Conservation (phyloP, 2,797 vertebrate species). For the Pteronotus mesoamericanus region DNA sequence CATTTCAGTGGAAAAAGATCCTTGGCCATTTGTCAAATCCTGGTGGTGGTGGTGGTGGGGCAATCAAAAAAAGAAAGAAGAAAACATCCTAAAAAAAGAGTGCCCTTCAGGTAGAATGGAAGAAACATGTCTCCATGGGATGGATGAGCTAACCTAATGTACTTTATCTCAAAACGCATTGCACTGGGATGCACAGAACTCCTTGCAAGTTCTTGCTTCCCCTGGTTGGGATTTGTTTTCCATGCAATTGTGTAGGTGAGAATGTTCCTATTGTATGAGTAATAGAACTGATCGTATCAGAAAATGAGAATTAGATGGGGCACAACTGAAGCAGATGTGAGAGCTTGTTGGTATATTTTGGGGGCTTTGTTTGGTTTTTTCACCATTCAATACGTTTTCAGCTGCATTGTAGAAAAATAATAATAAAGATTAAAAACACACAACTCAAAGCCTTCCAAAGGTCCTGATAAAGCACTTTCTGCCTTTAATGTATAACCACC, state of each 20-base stretch:
- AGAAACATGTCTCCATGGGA: neutral
- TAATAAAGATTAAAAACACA: conserved; percentile 5
- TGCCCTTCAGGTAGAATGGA: neutral
- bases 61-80: neutral
- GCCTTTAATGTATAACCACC: neutral
- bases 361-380: conserved; percentile 17
- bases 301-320: conserved; percentile 51
- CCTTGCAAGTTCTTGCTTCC: neutral
- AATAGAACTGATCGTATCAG: conserved; percentile 60
- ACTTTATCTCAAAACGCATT: neutral
- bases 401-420: neutral
- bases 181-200: neutral
- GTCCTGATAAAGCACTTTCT: neutral
- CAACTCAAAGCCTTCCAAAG: neutral
- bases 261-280: conserved; percentile 24
- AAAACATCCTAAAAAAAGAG: neutral
- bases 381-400: neutral
- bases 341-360: neutral
- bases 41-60: neutral
- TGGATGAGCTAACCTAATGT: neutral
- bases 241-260: neutral
- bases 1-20: neutral
- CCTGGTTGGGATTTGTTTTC: neutral
- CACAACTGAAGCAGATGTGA: neutral
- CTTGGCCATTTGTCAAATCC: neutral